Base-by-base conservation (phyloP, 2,888 invertebrate genomes). In the Thymelicus lineola region DNA sequence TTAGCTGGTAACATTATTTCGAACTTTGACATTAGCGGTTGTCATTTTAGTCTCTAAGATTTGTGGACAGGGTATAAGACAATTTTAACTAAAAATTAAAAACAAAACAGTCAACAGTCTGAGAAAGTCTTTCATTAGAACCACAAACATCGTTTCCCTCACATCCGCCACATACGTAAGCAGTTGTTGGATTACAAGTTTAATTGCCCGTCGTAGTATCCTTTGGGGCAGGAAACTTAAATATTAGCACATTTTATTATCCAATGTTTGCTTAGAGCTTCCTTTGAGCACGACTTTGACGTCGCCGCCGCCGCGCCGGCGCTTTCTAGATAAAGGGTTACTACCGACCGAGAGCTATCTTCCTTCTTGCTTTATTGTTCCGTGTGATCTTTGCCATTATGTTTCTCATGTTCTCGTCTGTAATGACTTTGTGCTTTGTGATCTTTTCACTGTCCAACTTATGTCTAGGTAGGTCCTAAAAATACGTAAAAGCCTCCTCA, bases 241-340 rank as follows among this genome's bases (percentile, higher is more conserved):
- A 91, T 90, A 88, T 91, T 90, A 85, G 87, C 86, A 83, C 82
- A 83, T 85, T 88, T 89, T 89, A 90, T 87, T 85, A 88, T 80
- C 77, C 80, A 63, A 72, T 87, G 89, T 90, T 89, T 87, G 83
- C 78, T 71, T 75, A 74, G 75, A 78, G 82, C 83, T 85, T 86
- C 86, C 90, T 91, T 87, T 88, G 85, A 87, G 75, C 73, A 74
- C 70, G 78, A 71, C 80, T 82, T 80, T 80, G 78, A 77, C 80
- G 78, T 75, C 76, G 86, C 84, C 84, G 81, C 75, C 84, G 85
- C 81, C 81, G 75, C 84, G 81, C 75, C 84, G 85, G 81, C 81
- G 75, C 79, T 78, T 75, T 75, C 77, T 78, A 82, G 83, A 82
- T 84, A 85, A 87, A 87, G 82, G 82, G 80, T 82, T 77, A 76